Evolutionary conservation across 2,888 invertebrate genomes (phyloP).

Genomic region (Sepioteuthis lessoniana): DNA sequence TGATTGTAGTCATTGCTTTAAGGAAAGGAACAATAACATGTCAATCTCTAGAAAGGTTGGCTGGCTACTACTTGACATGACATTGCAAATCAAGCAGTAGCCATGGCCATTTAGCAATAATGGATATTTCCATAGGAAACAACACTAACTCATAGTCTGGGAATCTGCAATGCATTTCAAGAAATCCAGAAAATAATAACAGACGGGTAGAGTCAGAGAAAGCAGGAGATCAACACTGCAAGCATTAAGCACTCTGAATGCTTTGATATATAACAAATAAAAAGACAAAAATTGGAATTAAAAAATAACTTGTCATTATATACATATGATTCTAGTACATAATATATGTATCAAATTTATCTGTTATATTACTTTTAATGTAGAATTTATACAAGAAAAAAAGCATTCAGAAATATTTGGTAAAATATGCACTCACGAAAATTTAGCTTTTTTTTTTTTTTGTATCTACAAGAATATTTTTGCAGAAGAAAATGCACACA

Average conservation of each 20-base stretch:
- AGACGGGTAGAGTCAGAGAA: background rate
- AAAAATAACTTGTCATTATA: too few relatives aligned
- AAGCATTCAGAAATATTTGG: background rate
- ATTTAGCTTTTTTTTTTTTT: background rate
- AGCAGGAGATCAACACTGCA: background rate
- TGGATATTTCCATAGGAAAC: background rate
- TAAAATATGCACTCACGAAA: background rate
- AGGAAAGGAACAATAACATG: background rate
- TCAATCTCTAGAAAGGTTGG: background rate
- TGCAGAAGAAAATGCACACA: background rate
- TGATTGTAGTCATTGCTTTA: background rate
- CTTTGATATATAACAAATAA: background rate
- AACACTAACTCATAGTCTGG: background rate
- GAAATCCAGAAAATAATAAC: background rate
- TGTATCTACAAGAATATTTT: too few relatives aligned
- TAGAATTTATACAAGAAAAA: background rate
- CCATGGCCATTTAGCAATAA: background rate
- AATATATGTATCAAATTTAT: background rate
- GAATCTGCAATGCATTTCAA: background rate
- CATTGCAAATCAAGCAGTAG: background rate
- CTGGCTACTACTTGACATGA: constrained; percentile 10
- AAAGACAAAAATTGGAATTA: background rate
- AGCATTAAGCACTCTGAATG: background rate
- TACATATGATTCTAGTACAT: background rate
- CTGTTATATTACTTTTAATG: background rate